Base-by-base conservation (phyloP, 2,888 invertebrate genomes). In the Ashinkailepas kermadecensis region DNA sequence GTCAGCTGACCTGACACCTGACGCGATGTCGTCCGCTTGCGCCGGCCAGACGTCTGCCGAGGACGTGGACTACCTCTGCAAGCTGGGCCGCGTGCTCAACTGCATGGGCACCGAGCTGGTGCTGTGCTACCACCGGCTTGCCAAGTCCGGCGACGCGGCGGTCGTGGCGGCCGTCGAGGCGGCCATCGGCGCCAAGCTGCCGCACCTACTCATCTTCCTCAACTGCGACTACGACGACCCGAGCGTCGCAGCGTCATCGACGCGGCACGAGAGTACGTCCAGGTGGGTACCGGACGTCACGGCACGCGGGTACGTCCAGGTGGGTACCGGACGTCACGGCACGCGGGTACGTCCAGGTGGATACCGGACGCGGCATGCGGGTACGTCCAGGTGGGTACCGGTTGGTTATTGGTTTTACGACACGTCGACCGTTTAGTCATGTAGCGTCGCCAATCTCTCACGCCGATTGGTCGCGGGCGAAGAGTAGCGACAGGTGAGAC, bases 161-260 rank as follows among this genome's bases (percentile, higher is more conserved):
- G 83, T 86, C 85, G 81, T 85, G 83, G 59, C 84, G 58, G 82
- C 85, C 67, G 84, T 86, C 15, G 82, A 85, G 23, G 84, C 85
- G 58, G 86, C 86, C 2, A 85, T 90, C 62, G 88, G 89, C 83
- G 85, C 85, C 81, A 90, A 90, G 85, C 85, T 89, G 67, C 87
- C 87, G 1, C 85, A 89, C 70, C 85, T 89, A 85, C 86, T 90
- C 54, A 86, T 87, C 82, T 89, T 89, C 85, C 86, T 90, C 64
- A 87, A 86, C 74, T 87, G 88, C 85, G 88, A 89, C 78, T 89
- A 89, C 85, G 89, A 89, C 85, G 89, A 89, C 84, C 89, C 90
- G 0, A 90, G 89, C 0, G n/a, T 39, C 86, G 87, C 21, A 87
- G 88, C 23, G 88, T 90, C 56, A 85, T 87, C 58, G 87, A 88